Evolutionary conservation across 2,888 invertebrate genomes (phyloP), one percentile per base, ranked within the genome.

Genomic region (Nowickia ferox): DNA sequence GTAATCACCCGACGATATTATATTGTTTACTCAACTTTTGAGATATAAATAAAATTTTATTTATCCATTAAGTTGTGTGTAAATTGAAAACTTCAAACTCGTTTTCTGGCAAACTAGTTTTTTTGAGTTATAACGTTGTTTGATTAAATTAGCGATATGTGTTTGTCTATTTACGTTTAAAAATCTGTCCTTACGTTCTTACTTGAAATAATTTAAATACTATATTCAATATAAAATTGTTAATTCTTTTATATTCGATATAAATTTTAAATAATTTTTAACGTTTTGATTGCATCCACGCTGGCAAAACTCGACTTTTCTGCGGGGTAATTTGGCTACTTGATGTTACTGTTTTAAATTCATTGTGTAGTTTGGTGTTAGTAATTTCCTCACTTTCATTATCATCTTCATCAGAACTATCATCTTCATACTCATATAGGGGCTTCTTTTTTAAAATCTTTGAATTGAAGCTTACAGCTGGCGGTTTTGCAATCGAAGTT

Each of bases 331-430:
- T 48, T n/a, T 42, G 5, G 10, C 1, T 15, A 42, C 4, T 42
- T 19, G 57, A 17, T 30, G 44, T 59, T 44, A 71, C 42, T 9
- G 40, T 10, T 22, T 40, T 30, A n/a, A 42, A n/a, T 38, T 9
- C 9, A 17, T 59, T 13, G 13, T 13, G 15, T 19, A 13, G 3
- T 61, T 57, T 55, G 6, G 44, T 15, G 13, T 9, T 63, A 2
- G 5, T 11, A 51, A 44, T n/a, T 13, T 17, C 19, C 4, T 15
- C 9, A 55, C 30, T 42, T 30, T n/a, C 15, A 55, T 9, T 22
- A 13, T 76, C 66, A 44, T 82, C 84, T 19, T 85, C 87, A 40
- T 84, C 84, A 5, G 86, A 75, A 44, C 81, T 84, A 40, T 61
- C 61, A 51, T 84, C 84, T 19, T 84, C 74, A 63, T 87, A 87